These are phyloP conservation scores for Hemistola chrysoprasaria DNA, from an alignment of 2,888 invertebrate species.

Conservation along the genomic window DNA sequence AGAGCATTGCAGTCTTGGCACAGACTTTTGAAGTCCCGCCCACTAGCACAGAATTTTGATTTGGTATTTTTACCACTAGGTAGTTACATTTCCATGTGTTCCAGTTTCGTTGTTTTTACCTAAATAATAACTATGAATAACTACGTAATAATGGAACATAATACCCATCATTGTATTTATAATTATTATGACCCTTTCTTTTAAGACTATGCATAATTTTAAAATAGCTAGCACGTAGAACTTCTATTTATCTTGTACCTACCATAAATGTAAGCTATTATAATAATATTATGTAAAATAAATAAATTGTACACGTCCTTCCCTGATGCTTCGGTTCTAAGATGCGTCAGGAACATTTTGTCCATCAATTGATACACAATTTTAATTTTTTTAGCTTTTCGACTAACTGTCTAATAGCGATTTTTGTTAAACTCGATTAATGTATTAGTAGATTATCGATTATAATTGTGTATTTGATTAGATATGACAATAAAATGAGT, in stretches of 20 bases:
- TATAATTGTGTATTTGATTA: slow-evolving; percentile 79
- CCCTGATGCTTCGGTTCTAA: slow-evolving; percentile 69
- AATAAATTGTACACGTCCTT: slow-evolving; percentile 31
- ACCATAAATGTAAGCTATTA: slow-evolving; percentile 48
- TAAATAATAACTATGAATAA: not conserved
- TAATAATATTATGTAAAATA: slow-evolving; percentile 42
- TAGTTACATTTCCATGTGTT: too few species aligned
- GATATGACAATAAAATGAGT: slow-evolving; percentile 76
- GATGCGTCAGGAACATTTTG: slow-evolving; percentile 53
- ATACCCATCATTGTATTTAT: slow-evolving; percentile 37
- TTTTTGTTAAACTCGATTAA: slow-evolving; percentile 21
- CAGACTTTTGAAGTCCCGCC: too few species aligned
- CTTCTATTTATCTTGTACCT: slow-evolving; percentile 60
- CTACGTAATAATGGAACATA: slow-evolving; percentile 39
- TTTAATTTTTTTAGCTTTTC: slow-evolving; percentile 55
- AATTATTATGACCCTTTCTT: slow-evolving; percentile 39
- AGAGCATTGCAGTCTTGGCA: too few species aligned
- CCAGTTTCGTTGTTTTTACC: too few species aligned
- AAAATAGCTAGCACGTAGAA: slow-evolving; percentile 44
- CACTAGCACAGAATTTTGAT: too few species aligned
- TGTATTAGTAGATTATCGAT: slow-evolving; percentile 57
- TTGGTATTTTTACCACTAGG: too few species aligned
- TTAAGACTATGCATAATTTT: slow-evolving; percentile 68
- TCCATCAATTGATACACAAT: slow-evolving; percentile 74
- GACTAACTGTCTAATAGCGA: slow-evolving; percentile 26